Percentiles rank a stretch among this genome's conserved stretches.
These are phyloP conservation scores for Drosophila suboccidentalis DNA, from an alignment of 2,888 invertebrate species.

Conservation along the genomic window DNA sequence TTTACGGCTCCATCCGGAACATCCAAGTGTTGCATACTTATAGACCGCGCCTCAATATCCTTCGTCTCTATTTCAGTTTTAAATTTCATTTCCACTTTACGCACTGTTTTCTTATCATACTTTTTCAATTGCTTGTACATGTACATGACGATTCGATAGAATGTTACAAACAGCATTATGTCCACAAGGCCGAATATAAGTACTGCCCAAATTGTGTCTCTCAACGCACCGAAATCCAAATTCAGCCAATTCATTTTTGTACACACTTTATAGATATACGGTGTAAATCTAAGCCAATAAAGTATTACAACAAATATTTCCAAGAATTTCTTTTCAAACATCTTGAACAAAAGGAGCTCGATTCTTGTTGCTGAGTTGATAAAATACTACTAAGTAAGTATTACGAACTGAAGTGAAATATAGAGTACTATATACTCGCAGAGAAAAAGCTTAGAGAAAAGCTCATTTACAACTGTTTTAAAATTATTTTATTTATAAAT, in stretches of 20 bases:
- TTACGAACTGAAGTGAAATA: neutral
- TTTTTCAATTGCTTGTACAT: conserved; percentile 2
- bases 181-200: conserved; percentile 18
- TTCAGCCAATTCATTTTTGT: neutral
- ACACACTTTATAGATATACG: neutral
- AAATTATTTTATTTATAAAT: neutral
- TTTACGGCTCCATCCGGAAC: conserved; percentile 7
- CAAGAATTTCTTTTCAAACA: conserved; percentile 37
- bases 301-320: conserved; percentile 24
- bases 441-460: neutral
- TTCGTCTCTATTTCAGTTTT: neutral
- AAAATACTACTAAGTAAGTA: neutral
- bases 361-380: neutral
- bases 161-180: conserved; percentile 1
- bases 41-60: conserved; percentile 10
- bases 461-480: neutral
- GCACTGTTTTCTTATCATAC: conserved; percentile 5
- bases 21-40: neutral
- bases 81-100: neutral
- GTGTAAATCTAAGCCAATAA: conserved; percentile 24
- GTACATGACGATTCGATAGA: conserved; percentile 24
- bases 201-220: conserved; percentile 8
- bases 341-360: neutral
- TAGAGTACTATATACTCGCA: neutral
- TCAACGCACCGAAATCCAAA: conserved; percentile 7